Evolutionary conservation across 2,113 vertebrate species (phyloP), one percentile per base, ranked within the genome.

Genomic region (Chiloscyllium plagiosum): DNA sequence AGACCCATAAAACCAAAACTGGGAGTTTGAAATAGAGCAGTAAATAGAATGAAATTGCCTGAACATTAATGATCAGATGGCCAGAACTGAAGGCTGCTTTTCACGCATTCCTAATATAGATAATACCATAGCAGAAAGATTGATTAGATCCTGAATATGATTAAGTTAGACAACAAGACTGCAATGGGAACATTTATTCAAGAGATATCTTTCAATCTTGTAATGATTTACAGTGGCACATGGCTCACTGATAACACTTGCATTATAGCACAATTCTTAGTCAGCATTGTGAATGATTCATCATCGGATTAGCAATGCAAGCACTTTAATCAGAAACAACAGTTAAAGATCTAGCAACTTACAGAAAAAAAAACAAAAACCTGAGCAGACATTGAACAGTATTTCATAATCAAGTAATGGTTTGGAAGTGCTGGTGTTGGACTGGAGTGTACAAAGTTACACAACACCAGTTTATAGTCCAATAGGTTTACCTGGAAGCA

Each of bases 301-400:
- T 93, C 61, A 68, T n/a, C 19, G n/a, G 56, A 93, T 93, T 93
- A 93, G 89, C 61, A 93, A n/a, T 37, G n/a, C 61, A 66, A 93
- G n/a, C 61, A 93, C 61, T 65, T 93, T 24, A 68, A 93, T 66
- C n/a, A 42, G 66, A 37, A 93, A 33, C 61, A 93, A 68, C 61
- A 92, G 78, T 80, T 33, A 17, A 37, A 42, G 37, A 83, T 17
- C 89, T 56, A 93, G n/a, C n/a, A 3, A 42, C 33, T 37, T 93
- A 5, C 61, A 68, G 89, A 33, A n/a, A 93, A 66, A 47, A 61
- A 66, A 93, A n/a, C 89, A 93, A 20, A 93, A 66, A 2, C 17
- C 61, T 37, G 37, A 19, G 10, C 33, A 65, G 29, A 19, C 33
- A 92, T 65, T 66, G 89, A 93, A 37, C 65, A 65, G n/a, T 66